Evolutionary conservation across 1,140 invertebrate species (phyloP), one percentile per base, ranked within the genome.

Genomic region (Cydia fagiglandana): DNA sequence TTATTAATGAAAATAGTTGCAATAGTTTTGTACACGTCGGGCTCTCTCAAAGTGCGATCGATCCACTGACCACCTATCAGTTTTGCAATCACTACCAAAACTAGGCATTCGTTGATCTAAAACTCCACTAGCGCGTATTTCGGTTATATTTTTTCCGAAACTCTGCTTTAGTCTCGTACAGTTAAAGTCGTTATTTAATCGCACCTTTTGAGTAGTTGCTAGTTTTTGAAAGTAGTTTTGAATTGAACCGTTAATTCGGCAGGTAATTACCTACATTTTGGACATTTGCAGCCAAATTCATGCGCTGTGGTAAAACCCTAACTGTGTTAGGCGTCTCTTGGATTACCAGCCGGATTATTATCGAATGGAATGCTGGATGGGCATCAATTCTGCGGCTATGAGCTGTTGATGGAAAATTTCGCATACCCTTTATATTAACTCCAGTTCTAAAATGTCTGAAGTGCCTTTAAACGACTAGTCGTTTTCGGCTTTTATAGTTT

Each of bases 1-100:
- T 41, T 9, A 50, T n/a, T 5, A 15, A 50, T 50, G 9, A 50
- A n/a, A n/a, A 41, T 41, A 2, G 38, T 41, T 41, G 38, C 34
- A 34, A 30, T 3, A 2, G 38, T 41, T 41, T 41, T 41, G 38
- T 41, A 41, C 38, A 41, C 7, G 9, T 41, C 38, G 10, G 38
- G 1, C 34, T 38, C 34, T 38, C 2, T 38, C 34, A 9, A 13
- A 47, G 15, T 15, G 13, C 13, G 20, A 64, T 64, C 24, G 17
- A 64, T 6, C 4, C 64, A 13, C 28, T 64, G 28, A 28, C 24
- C 12, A 28, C 61, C 17, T 64, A 61, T 64, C 20, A 28, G 20
- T 64, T 64, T 10, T 64, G 64, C 28, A 64, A 64, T 64, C 64
- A 64, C 64, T 64, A 13, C 64, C 64, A 34, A 50, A 50, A 15